Conservation (phyloP, 2,888 invertebrate species). For the Imbricaverruca yamaguchii region DNA sequence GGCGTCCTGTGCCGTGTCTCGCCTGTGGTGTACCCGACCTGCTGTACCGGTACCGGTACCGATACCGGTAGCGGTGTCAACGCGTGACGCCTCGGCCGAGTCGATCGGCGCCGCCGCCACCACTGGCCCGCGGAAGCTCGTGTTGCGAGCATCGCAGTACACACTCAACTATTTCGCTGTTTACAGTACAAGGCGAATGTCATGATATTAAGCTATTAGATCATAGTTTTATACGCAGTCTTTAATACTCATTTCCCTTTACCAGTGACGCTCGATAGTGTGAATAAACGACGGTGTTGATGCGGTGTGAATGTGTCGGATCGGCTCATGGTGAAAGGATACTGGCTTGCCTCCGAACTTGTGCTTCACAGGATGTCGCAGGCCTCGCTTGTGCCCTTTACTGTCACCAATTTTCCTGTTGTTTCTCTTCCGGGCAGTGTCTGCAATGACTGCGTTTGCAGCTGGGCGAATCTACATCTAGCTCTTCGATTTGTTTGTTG, state of each 20-base stretch:
- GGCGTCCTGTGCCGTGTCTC: no score
- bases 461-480: no score
- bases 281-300: background rate
- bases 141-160: background rate
- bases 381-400: background rate
- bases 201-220: slow-evolving; percentile 2
- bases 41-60: no score
- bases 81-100: no score
- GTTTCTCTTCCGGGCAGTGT: background rate
- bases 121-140: background rate
- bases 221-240: slow-evolving; percentile 11
- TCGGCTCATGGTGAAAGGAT: background rate
- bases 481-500: no score
- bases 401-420: background rate
- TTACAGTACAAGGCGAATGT: background rate
- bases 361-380: background rate
- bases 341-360: background rate
- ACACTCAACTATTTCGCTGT: background rate
- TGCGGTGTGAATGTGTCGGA: background rate
- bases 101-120: background rate
- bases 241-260: slow-evolving; percentile 20
- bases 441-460: no score
- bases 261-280: background rate
- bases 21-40: no score
- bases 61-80: no score